phyloP scores from a whole-genome alignment of 1,140 invertebrate species.

The Drosophila albomicans region DNA sequence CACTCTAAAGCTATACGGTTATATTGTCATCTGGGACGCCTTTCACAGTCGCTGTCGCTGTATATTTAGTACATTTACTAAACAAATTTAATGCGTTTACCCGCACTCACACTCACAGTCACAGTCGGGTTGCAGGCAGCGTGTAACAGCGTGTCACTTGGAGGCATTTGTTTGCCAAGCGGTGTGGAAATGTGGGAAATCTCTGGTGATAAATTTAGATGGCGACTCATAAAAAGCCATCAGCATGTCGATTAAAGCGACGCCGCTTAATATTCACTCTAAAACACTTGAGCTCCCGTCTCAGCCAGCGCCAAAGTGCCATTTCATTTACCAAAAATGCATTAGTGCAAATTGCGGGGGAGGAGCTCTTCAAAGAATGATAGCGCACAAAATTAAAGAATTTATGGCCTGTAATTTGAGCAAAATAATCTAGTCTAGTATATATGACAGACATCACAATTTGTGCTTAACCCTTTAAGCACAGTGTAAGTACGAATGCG shows the following conservation, averaged over 20 bases:
- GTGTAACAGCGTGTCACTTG: background rate
- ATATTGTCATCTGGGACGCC: conserved; percentile 34
- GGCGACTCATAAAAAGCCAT: conserved; percentile 27
- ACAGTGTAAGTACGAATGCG: too few species aligned
- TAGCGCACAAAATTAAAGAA: background rate
- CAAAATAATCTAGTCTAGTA: background rate
- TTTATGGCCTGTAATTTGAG: background rate
- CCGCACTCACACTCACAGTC: background rate
- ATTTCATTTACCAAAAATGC: conserved; percentile 1
- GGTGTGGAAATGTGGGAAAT: conserved; percentile 21
- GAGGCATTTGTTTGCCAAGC: conserved; percentile 26
- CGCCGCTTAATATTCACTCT: conserved; percentile 13
- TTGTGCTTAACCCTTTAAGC: too few species aligned
- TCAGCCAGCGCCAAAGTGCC: background rate
- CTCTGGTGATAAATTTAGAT: conserved; percentile 51
- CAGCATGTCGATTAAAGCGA: conserved; percentile 18
- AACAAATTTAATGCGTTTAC: conserved; percentile 72
- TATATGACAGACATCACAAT: too few species aligned
- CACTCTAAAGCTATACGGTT: conserved; percentile 2
- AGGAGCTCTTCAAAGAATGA: background rate
- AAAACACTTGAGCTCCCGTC: background rate
- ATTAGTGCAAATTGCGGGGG: background rate
- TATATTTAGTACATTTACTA: conserved; percentile 73
- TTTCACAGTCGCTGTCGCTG: conserved; percentile 40
- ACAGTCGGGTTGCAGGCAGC: background rate